Evolutionary conservation across 1,140 invertebrate genomes (phyloP), one percentile per base, ranked within the genome.

Genomic region (Drosophila repleta): DNA sequence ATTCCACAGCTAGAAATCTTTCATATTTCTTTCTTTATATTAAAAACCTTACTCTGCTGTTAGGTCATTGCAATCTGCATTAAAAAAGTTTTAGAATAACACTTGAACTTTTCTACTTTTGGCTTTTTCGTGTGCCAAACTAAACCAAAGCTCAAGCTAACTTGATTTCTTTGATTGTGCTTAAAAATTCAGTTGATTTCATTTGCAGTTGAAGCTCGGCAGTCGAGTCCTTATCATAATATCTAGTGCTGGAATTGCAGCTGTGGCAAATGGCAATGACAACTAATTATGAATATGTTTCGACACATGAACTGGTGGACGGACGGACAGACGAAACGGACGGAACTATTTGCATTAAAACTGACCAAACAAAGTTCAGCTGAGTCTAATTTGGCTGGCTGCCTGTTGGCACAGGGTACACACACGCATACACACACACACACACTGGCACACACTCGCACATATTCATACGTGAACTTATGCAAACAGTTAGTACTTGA

Each of bases 221-320:
- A 15, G 21, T 17, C 20, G 51, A 35, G 51, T 21, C 32, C 11
- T 26, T 26, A 17, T 57, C 24, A 45, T 45, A 57, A 43, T 17
- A 6, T 17, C 15, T 6, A 55, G n/a, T 35, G 46, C 18, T 35
- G 15, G 46, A 51, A 61, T 61, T 68, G 64, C 53, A 53, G 41
- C 41, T 67, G 62, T 21, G 41, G 67, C 53, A 75, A 70, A 74
- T 55, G 58, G 41, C 63, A 76, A 76, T 65, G 63, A 60, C 71
- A 79, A 79, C 79, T 88, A 83, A 88, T 88, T 88, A 88, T 88
- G 84, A 88, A 88, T 88, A 88, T 88, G 76, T 83, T 83, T 74
- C 83, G 72, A 66, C 75, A 88, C 79, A 88, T 80, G 61, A 67
- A 79, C 71, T 65, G 76, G 17, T 1, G 29, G 18, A 35, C n/a